Evolutionary conservation across 2,113 vertebrate species (phyloP), one percentile per base, ranked within the genome.

Genomic region (Riparia riparia): DNA sequence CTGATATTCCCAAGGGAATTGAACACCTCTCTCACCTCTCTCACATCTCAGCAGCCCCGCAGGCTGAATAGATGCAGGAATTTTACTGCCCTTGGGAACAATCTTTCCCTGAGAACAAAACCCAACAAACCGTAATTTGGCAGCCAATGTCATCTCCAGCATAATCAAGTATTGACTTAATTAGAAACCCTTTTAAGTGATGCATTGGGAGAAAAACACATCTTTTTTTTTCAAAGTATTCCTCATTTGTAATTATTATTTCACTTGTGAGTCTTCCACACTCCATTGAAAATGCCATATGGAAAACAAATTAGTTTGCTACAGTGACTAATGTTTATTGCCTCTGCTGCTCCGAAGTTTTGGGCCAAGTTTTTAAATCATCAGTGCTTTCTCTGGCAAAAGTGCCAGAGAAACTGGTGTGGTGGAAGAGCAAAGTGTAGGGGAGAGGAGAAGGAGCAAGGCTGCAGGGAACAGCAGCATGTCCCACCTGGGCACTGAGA

Each of bases 151-250:
- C 95, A 95, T 93, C 92, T 93, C 85, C 82, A 94, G 92, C 71
- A 88, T 96, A 97, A 98, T 93, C 47, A 77, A 93, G 70, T 95
- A 81, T 85, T 91, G 83, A 96, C 89, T 98, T 97, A 97, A 98
- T 93, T 96, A 97, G 96, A 98, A 96, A 96, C 93, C 86, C 78
- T 95, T 97, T 92, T 82, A 91, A 96, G 93, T 92, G 96, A 97
- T 97, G 96, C 94, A 89, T 3, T 83, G 95, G 86, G 95, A 91
- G 91, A 96, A 95, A 97, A 97, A 32, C 13, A 47, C 61, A 37
- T 37, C 5, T 50, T 34, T 80, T 77, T 90, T 95, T 83, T 60
- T 68, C 95, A 63, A 96, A 96, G 93, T 82, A 82, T 93, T 91
- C 80, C 91, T 97, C 94, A 79, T 96, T 93, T 84, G 86, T 96